Conservation (phyloP, 53 echinoderm and acorn worm genomes). For the Pentamera pediparva region DNA sequence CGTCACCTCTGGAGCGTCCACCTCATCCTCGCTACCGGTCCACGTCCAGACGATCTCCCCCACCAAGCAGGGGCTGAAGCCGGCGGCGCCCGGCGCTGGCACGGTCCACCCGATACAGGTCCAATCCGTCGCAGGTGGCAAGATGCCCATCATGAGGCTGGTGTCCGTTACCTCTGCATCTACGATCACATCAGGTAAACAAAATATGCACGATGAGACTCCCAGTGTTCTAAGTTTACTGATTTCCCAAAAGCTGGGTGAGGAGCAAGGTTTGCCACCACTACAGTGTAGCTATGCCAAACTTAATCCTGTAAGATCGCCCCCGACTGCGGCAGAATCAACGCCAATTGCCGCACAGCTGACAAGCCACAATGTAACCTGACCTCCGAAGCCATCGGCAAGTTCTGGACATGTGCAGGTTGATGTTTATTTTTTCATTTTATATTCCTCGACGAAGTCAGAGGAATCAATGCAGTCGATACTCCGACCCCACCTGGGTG, state of each 20-base stretch:
- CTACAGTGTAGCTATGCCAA: too few relatives aligned
- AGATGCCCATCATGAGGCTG: slow-evolving; percentile 35
- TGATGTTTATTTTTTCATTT: too few relatives aligned
- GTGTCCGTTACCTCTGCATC: slow-evolving; percentile 69
- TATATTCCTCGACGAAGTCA: too few relatives aligned
- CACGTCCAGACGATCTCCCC: slow-evolving; percentile 27
- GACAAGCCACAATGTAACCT: too few relatives aligned
- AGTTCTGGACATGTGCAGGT: too few relatives aligned
- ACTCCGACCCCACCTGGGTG: too few relatives aligned
- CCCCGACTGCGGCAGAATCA: too few relatives aligned
- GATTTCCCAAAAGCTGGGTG: too few relatives aligned
- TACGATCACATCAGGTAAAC: slow-evolving; percentile 59
- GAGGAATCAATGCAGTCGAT: too few relatives aligned
- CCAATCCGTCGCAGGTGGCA: not conserved
- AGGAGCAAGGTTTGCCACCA: not conserved
- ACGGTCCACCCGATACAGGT: slow-evolving; percentile 21
- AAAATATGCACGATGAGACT: not conserved
- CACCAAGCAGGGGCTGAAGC: slow-evolving; percentile 7
- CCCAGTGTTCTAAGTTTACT: too few relatives aligned
- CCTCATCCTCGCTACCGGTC: slow-evolving; percentile 12
- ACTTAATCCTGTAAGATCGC: too few relatives aligned
- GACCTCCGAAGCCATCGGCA: not conserved
- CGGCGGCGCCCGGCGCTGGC: not conserved
- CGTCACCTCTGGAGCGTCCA: not conserved
- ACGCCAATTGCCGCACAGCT: not conserved